Conservation (phyloP, 2,113 vertebrate genomes). For the Lampris megalopsis region DNA sequence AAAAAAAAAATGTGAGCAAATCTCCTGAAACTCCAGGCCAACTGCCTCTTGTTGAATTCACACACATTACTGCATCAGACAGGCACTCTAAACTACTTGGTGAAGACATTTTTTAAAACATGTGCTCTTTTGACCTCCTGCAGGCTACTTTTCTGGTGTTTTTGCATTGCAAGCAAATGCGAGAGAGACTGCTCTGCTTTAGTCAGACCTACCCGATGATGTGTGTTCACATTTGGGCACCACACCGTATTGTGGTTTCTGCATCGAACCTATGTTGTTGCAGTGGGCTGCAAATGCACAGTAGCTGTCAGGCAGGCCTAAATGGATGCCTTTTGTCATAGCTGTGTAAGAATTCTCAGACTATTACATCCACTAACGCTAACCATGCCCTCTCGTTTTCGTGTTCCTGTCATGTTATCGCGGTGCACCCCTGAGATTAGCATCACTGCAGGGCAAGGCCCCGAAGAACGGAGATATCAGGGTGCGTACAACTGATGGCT, state of each 20-base stretch:
- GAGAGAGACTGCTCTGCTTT: not conserved
- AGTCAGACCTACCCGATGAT: not conserved
- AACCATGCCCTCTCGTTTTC: not conserved
- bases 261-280: not conserved
- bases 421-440: constrained; percentile 34
- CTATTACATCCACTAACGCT: not conserved
- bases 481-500: not conserved
- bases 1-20: not conserved
- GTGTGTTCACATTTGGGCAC: not conserved
- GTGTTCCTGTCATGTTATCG: not conserved
- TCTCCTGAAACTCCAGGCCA: not conserved
- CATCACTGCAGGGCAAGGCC: not conserved
- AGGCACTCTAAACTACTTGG: not conserved
- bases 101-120: not conserved
- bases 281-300: not conserved
- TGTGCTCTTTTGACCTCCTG: not conserved
- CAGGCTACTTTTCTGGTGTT: not conserved
- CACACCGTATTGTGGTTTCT: not conserved
- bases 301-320: not conserved
- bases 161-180: not conserved
- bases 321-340: constrained; percentile 1
- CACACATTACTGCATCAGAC: not conserved
- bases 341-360: not conserved
- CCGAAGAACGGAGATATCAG: not conserved
- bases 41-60: not conserved